A percentile compares a stretch with the other conserved stretches of the same genome.
These are phyloP conservation scores for Hypanus sabinus DNA, from an alignment of 2,113 vertebrate species.

Conservation along the genomic window DNA sequence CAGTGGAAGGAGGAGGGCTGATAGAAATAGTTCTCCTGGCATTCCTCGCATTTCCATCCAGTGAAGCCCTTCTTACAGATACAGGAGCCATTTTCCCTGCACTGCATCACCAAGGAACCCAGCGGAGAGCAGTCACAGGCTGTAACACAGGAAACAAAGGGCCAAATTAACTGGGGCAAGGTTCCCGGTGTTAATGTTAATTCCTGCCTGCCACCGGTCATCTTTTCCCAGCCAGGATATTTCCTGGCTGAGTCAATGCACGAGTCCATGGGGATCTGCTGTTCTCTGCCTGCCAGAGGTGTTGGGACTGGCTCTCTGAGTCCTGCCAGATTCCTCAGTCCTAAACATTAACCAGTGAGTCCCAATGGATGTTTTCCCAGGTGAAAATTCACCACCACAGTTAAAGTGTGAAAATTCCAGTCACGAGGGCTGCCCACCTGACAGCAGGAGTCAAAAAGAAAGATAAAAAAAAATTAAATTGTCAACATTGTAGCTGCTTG, in stretches of 20 bases:
- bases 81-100: constrained; percentile 74
- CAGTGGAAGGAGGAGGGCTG: constrained; percentile 57
- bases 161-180: background rate
- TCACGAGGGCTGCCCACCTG: background rate
- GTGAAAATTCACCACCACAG: background rate
- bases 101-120: constrained; percentile 72
- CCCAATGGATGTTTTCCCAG: background rate
- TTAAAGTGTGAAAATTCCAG: background rate
- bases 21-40: constrained; percentile 76
- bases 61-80: constrained; percentile 68
- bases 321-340: background rate
- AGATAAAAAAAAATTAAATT: background rate
- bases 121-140: constrained; percentile 82
- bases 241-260: background rate
- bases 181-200: background rate
- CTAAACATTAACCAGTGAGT: background rate
- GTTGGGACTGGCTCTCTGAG: background rate
- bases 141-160: constrained; percentile 39
- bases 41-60: constrained; percentile 81
- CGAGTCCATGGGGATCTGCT: background rate
- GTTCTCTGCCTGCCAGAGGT: background rate
- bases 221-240: background rate
- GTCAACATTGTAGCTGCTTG: no score
- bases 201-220: background rate
- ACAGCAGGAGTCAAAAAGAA: background rate